Evolutionary conservation across 1,140 invertebrate genomes (phyloP).

Genomic region (Copidosoma floridanum): DNA sequence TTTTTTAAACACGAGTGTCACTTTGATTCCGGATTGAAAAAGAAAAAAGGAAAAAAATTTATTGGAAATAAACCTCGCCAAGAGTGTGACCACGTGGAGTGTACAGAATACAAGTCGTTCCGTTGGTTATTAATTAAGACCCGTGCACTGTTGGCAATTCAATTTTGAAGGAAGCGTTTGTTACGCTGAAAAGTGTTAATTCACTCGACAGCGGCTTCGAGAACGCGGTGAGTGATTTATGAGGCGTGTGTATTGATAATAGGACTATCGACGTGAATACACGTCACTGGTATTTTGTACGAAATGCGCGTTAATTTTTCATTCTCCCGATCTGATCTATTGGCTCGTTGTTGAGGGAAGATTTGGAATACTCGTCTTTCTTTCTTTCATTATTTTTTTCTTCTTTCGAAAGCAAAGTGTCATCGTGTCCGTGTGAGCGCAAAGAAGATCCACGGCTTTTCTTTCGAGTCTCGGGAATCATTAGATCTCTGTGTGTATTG

Average conservation of each 20-base stretch:
- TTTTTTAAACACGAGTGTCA: too few species aligned
- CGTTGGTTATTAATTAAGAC: too few species aligned
- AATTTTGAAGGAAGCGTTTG: too few species aligned
- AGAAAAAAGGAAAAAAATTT: background rate
- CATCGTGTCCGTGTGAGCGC: background rate
- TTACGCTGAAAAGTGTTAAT: too few species aligned
- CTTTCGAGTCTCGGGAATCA: constrained; percentile 31
- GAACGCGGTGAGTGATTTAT: background rate
- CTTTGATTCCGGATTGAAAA: too few species aligned
- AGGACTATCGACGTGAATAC: too few species aligned
- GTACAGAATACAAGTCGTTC: too few species aligned
- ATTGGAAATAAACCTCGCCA: too few species aligned
- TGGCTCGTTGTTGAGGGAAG: background rate
- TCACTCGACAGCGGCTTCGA: background rate
- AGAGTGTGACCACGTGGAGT: too few species aligned
- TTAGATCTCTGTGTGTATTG: constrained; percentile 48
- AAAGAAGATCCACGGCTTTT: constrained; percentile 12
- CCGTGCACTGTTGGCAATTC: too few species aligned
- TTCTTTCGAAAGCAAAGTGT: constrained; percentile 8
- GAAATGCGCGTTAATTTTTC: constrained; percentile 10
- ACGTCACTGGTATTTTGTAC: background rate
- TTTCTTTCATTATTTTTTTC: background rate
- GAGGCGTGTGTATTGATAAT: background rate
- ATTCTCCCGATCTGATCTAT: background rate
- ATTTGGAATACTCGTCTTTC: background rate